Evolutionary conservation across 2,113 vertebrate species (phyloP).

Genomic region (Hippopotamus amphibius): DNA sequence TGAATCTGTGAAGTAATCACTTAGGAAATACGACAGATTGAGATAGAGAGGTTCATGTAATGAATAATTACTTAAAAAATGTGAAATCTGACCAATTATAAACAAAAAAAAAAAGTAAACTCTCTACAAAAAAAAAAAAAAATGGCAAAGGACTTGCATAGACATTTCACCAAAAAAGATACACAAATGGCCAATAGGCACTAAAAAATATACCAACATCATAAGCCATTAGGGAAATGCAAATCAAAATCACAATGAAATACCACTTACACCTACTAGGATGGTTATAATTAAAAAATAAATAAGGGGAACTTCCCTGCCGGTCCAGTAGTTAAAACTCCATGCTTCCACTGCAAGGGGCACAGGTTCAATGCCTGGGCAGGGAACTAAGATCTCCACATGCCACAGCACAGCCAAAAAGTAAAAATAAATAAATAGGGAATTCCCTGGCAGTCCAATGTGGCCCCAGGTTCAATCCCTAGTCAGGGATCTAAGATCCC

Average conservation of each 20-base stretch:
- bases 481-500: neutral
- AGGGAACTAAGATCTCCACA: no score
- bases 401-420: no score
- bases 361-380: no score
- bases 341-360: no score
- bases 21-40: neutral
- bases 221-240: neutral
- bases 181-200: neutral
- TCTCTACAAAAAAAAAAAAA: neutral
- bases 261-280: neutral
- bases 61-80: slow-evolving; percentile 11
- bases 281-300: neutral
- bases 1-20: neutral
- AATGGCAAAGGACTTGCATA: neutral
- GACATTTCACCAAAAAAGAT: neutral
- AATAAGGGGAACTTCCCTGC: neutral
- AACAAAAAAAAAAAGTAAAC: neutral
- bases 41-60: neutral
- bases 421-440: neutral
- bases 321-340: neutral
- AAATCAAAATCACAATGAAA: slow-evolving; percentile 2
- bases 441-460: neutral
- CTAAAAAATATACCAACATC: neutral
- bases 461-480: neutral
- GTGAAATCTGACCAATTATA: neutral